Base-by-base conservation (phyloP, 2,113 vertebrate genomes). In the Takifugu bimaculatus region DNA sequence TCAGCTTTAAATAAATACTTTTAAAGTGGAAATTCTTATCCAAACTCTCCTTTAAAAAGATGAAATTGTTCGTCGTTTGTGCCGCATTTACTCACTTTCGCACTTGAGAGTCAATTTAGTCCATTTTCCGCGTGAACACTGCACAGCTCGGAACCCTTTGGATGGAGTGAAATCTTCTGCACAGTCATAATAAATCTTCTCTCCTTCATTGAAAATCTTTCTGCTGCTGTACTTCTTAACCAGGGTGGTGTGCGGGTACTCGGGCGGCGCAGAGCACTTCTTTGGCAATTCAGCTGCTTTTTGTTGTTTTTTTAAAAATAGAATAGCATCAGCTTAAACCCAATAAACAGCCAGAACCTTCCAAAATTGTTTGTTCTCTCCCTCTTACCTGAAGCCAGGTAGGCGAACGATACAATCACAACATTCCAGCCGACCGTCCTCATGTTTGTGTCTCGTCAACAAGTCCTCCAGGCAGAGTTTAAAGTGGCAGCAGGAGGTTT, bases 141-240 rank as follows among this genome's bases (percentile, higher is more conserved):
- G 2, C 42, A 69, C 65, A 1, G 5, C 5, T 0, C 26, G 3
- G 13, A 3, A 52, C 9, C 86, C 84, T 0, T 0, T 4, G 4
- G 9, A 2, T 1, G 49, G n/a, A 2, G 4, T 28, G 52, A 62
- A 74, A 28, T 68, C 83, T 2, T 54, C 55, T 0, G 1, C 45
- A 26, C 88, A 91, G 2, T 5, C 7, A 32, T 79, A 89, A 6
- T 42, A n/a, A 27, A 88, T 80, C 5, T 51, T 74, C 0, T 82
- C 48, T 7, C 50, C 43, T 6, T 4, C 1, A n/a, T 0, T 11
- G 48, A 83, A 88, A 15, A 0, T 50, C 50, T 1, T 26, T 3
- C 2, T 52, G 26, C 0, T 0, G 4, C 0, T 0, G 2, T 4
- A 64, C 3, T 13, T 60, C 12, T 4, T 0, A 0, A 1, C 1